Base-by-base conservation (phyloP, 2,888 invertebrate species). In the Torymus auratus region DNA sequence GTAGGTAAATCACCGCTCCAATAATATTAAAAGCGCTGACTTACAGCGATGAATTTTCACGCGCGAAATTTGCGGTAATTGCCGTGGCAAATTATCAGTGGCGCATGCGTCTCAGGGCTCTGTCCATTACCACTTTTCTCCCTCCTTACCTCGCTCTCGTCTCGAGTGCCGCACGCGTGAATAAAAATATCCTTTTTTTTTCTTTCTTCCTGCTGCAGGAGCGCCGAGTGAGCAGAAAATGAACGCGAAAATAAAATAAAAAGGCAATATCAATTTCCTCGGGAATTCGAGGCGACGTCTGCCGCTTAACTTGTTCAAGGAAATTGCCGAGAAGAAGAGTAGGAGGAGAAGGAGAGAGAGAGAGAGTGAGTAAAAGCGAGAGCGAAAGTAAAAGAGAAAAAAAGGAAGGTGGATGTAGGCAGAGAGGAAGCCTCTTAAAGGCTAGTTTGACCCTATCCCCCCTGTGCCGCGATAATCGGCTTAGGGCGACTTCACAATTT, bases 401-500 rank as follows among this genome's bases (percentile, higher is more conserved):
- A 68, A 82, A 76, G 81, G 76, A 82, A 65, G 81, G 41, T 41
- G 41, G 41, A 41, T 41, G 7, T 80, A 58, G 69, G 83, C 74
- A 82, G 81, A 74, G 84, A 84, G 82, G 89, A 89, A 88, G 83
- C 87, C 88, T 86, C 85, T 84, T 84, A 87, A 75, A 87, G 88
- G 84, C 86, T 85, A 86, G 86, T 84, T 88, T 88, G 86, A 87
- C 85, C 85, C 65, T n/a, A 15, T 13, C 68, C 1, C 55, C 14
- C 15, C 2, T 10, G 60, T 58, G 85, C 75, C 77, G 83, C 82
- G 84, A 84, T 90, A 90, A 90, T 89, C 90, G 87, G 88, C 89
- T 90, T 89, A 89, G 85, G 83, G 75, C 86, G 85, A 83, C 86
- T 87, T 88, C 85, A 88, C 87, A 86, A 87, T 88, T 89, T 88